Percentiles rank a stretch among this genome's conserved stretches.
phyloP scores from a whole-genome alignment of 2,113 vertebrate genomes.

The Cricetomys ansorgei region DNA sequence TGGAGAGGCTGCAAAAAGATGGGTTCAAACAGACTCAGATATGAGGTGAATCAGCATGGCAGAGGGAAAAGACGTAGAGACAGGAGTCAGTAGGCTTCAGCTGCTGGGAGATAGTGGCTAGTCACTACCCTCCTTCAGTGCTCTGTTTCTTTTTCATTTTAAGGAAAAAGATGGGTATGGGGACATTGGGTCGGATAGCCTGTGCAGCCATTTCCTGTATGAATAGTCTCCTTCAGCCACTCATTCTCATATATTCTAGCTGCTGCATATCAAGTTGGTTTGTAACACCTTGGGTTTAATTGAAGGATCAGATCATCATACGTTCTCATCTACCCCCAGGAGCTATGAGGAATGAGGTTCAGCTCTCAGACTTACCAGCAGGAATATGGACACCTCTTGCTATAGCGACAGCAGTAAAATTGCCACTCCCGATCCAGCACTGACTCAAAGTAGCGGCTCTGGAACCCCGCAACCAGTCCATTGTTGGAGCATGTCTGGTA shows the following conservation, averaged over 20 bases:
- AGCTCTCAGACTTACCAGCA: slow-evolving; percentile 91
- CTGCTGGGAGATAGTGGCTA: not conserved
- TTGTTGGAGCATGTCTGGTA: slow-evolving; percentile 96
- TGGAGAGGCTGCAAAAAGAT: accelerated
- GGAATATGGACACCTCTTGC: slow-evolving; percentile 93
- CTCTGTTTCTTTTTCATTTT: not conserved
- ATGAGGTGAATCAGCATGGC: not conserved
- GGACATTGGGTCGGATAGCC: too few relatives aligned
- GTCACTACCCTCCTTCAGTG: not conserved
- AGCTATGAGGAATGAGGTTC: accelerated
- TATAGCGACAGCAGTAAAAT: slow-evolving; percentile 97
- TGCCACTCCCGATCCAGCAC: slow-evolving; percentile 98
- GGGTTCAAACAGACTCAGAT: not conserved
- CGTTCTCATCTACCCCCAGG: too few relatives aligned
- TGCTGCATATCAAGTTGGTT: not conserved
- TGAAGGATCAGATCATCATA: not conserved
- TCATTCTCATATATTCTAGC: not conserved
- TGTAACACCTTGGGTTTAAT: not conserved
- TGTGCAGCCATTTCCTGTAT: not conserved
- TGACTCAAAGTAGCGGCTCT: slow-evolving; percentile 96
- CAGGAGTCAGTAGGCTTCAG: not conserved
- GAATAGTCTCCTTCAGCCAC: not conserved
- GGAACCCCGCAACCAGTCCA: slow-evolving; percentile 95
- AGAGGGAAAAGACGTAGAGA: not conserved
- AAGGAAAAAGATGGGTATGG: not conserved